These are phyloP conservation scores for Numida meleagris DNA, from an alignment of 2,113 vertebrate genomes.

Conservation along the genomic window DNA sequence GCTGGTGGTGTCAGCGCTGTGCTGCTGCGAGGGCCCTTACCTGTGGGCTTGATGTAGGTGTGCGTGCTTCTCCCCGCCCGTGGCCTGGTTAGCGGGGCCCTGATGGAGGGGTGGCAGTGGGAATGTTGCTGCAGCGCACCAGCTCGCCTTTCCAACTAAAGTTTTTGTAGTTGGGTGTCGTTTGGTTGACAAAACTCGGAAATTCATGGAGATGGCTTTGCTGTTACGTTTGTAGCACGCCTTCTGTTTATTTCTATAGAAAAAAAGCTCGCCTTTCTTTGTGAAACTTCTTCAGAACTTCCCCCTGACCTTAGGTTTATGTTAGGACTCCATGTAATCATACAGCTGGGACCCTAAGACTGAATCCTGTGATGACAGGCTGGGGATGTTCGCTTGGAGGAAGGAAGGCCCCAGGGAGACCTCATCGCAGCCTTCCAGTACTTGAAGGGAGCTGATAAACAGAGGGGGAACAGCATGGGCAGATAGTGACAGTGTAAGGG, in stretches of 20 bases:
- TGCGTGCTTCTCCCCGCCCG: neutral
- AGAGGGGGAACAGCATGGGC: no score
- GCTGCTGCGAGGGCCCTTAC: neutral
- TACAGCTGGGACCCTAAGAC: neutral
- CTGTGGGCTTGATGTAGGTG: neutral
- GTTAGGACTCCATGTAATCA: neutral
- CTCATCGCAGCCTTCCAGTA: no score
- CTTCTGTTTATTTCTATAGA: neutral
- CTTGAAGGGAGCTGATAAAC: no score
- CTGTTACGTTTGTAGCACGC: neutral
- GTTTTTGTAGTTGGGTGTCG: neutral
- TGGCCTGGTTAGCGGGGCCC: neutral
- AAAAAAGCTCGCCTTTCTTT: neutral
- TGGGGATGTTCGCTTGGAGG: no score
- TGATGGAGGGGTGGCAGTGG: neutral
- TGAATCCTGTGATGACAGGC: no score
- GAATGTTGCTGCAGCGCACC: neutral
- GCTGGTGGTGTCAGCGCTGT: no score
- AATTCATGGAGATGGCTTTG: fast-evolving
- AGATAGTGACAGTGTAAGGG: no score
- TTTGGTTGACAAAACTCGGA: neutral
- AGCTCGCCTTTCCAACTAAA: neutral
- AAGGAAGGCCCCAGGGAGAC: no score
- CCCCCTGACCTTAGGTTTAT: neutral
- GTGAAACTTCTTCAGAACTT: neutral